Base-by-base conservation (phyloP, 2,797 vertebrate species). In the Micropoecilia bifurca region DNA sequence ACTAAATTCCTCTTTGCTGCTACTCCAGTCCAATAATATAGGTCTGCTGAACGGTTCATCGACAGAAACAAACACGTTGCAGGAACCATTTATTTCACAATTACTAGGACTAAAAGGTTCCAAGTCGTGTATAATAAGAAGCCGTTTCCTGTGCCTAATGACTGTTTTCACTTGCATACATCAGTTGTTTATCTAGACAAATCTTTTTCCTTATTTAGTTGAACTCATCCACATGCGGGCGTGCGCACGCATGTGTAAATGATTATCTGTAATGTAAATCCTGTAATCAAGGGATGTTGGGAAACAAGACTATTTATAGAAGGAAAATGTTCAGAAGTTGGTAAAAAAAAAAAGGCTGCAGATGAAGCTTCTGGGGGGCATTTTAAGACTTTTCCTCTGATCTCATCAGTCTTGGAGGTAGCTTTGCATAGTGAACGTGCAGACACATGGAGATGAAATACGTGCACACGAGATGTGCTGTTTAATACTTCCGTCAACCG, bases 351-450 rank as follows among this genome's bases (percentile, higher is more conserved):
- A 0, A 53, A 76, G 25, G 55, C 48, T 73, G 50, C 33, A 22
- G 63, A 71, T 61, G 81, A 66, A 76, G 75, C 83, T 69, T 43
- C 57, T 78, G 80, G 39, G 86, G 86, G 85, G 76, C 83, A 55
- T 88, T 85, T 83, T 48, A 71, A 36, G 79, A 18, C 25, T 78
- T 90, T 87, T 14, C 83, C 61, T 79, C 57, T 9, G 73, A 69
- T 66, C 72, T 75, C 85, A 53, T 83, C 25, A 14, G 84, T 74
- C 41, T 3, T 0, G 20, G 0, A 43, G 74, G 66, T 57, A 3
- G 30, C 36, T 47, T 81, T 68, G 71, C 45, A 79, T 80, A 82
- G 83, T 59, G 81, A 78, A 73, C 76, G 78, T 48, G 66, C 61
- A 9, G n/a, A 18, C 61, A 28, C 8, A 25, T 71, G 28, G 75